phyloP scores from a whole-genome alignment of 2,113 vertebrate genomes.

The Ochotona princeps region DNA sequence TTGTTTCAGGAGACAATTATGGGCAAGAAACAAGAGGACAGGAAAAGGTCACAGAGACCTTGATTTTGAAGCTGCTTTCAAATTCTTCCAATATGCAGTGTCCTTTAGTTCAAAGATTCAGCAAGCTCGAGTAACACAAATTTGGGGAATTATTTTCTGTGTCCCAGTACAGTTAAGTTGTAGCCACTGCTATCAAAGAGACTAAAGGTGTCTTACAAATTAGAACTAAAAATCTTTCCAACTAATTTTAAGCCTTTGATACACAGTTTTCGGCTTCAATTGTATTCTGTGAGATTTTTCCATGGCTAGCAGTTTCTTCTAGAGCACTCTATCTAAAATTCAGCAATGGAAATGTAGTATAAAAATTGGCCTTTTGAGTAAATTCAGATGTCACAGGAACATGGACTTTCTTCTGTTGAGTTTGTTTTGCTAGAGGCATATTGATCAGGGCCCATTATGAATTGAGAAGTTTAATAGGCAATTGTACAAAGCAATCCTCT shows the following conservation, averaged over 20 bases:
- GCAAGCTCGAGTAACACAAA: too few species aligned
- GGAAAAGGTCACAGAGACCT: too few species aligned
- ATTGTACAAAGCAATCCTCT: background rate
- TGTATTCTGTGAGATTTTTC: conserved; percentile 7
- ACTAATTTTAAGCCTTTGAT: background rate
- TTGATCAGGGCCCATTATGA: background rate
- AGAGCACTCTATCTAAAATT: conserved; percentile 33
- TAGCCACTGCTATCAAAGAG: background rate
- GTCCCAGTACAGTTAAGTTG: background rate
- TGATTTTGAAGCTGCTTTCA: too few species aligned
- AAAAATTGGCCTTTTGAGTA: background rate
- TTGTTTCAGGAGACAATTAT: too few species aligned
- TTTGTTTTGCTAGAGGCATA: background rate
- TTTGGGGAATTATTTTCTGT: too few species aligned
- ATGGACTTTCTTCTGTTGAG: background rate
- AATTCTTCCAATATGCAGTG: too few species aligned
- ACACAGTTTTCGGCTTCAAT: conserved; percentile 4
- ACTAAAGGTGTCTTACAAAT: conserved; percentile 7
- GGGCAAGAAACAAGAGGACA: too few species aligned
- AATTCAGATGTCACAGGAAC: background rate
- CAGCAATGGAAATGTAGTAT: background rate
- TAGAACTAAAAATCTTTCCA: conserved; percentile 36
- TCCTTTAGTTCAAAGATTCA: too few species aligned
- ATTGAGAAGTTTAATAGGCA: background rate
- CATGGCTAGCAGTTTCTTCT: background rate